Conservation (phyloP, 2,797 vertebrate genomes). For the Yasuhikotakia modesta region DNA sequence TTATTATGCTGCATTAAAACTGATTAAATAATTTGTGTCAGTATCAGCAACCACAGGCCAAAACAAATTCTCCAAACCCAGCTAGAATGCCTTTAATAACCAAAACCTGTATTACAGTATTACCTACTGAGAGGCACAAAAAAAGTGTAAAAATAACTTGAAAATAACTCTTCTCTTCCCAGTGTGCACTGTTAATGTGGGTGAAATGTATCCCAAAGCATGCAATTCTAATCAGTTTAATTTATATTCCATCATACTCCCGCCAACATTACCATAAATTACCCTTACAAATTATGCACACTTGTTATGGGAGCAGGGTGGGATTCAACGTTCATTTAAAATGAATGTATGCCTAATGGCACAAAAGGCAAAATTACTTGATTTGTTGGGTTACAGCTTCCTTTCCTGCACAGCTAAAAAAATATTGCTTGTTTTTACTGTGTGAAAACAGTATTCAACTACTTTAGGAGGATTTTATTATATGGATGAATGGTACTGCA, state of each 20-base stretch:
- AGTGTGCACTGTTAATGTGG: constrained; percentile 39
- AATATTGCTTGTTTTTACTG: constrained; percentile 23
- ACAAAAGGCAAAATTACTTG: constrained; percentile 39
- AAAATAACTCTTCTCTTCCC: constrained; percentile 29
- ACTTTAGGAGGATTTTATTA: not conserved
- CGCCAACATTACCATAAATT: constrained; percentile 68
- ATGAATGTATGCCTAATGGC: constrained; percentile 45
- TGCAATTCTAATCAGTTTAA: constrained; percentile 63
- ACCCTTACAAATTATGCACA: constrained; percentile 62
- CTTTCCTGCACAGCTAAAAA: constrained; percentile 20
- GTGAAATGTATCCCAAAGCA: constrained; percentile 46
- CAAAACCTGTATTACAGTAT: constrained; percentile 24
- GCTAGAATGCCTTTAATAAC: constrained; percentile 13
- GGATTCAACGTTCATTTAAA: constrained; percentile 37
- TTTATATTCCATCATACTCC: constrained; percentile 63
- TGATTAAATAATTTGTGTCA: not conserved
- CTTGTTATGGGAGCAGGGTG: constrained; percentile 30
- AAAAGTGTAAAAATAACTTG: not conserved
- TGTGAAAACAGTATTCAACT: constrained; percentile 1
- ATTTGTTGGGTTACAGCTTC: constrained; percentile 38
- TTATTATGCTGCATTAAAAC: not conserved
- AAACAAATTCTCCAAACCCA: constrained; percentile 6
- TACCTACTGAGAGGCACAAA: constrained; percentile 25
- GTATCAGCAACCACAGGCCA: not conserved
- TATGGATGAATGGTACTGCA: not conserved